phyloP scores from a whole-genome alignment of 2,113 vertebrate species.

The Chlorodrepanis virens region DNA sequence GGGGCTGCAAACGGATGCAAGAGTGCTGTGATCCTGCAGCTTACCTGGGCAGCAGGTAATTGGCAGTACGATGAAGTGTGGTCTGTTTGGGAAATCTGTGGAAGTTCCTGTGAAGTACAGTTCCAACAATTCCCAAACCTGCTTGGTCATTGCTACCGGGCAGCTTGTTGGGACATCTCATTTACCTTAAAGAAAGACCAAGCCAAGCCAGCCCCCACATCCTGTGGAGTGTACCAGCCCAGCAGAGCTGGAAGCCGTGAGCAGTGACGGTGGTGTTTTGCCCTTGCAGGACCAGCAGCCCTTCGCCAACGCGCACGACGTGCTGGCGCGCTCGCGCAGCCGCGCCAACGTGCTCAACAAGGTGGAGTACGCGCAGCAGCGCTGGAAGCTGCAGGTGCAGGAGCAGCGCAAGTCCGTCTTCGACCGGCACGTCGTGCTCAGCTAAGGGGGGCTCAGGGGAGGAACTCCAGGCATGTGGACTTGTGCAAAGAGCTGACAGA shows the following conservation, averaged over 20 bases:
- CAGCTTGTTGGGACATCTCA: accelerated
- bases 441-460: slow-evolving; percentile 73
- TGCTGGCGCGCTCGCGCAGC: slow-evolving; percentile 89
- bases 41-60: background rate
- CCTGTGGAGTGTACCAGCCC: accelerated
- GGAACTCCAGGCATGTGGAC: background rate
- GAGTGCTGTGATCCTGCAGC: background rate
- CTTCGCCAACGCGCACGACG: slow-evolving; percentile 93
- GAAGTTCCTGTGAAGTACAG: background rate
- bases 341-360: slow-evolving; percentile 95
- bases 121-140: background rate
- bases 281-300: slow-evolving; percentile 91
- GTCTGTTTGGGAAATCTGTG: background rate
- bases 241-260: accelerated
- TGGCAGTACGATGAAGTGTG: background rate
- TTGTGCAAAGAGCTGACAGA: slow-evolving; percentile 21
- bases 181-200: background rate
- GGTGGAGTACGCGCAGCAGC: slow-evolving; percentile 96
- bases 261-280: background rate
- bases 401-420: slow-evolving; percentile 98
- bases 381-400: slow-evolving; percentile 96
- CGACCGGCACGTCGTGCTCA: slow-evolving; percentile 95
- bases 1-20: background rate
- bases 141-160: background rate
- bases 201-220: accelerated